A percentile compares a stretch with the other conserved stretches of the same genome.
These are phyloP conservation scores for Aix galericulata DNA, from an alignment of 2,113 vertebrate species.

Conservation along the genomic window DNA sequence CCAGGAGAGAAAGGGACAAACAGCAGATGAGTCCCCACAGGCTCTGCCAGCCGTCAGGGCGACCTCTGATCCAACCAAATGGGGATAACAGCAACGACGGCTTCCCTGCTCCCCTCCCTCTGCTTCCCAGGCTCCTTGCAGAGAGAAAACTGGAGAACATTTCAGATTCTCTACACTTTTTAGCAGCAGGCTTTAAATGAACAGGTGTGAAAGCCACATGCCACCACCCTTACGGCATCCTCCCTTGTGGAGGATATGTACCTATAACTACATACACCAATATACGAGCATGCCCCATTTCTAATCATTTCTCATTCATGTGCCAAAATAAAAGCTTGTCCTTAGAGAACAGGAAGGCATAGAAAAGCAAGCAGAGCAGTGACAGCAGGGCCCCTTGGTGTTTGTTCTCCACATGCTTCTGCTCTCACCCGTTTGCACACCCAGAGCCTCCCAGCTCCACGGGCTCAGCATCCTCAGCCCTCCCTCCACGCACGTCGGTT, in stretches of 20 bases:
- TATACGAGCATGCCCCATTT: not conserved
- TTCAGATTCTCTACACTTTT: not conserved
- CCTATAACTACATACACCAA: too few relatives aligned
- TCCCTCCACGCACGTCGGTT: rapidly evolving
- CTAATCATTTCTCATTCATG: not conserved
- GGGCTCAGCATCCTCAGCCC: not conserved
- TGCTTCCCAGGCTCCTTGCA: not conserved
- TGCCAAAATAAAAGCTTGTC: not conserved
- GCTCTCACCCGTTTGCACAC: rapidly evolving
- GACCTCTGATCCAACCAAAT: not conserved
- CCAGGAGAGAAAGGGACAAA: not conserved
- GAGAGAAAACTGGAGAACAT: not conserved
- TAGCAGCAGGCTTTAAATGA: not conserved
- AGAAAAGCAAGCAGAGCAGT: not conserved
- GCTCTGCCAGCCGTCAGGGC: not conserved
- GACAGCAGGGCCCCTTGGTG: not conserved
- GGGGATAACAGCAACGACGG: not conserved
- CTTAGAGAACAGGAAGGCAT: not conserved
- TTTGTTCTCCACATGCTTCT: too few relatives aligned
- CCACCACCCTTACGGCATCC: not conserved
- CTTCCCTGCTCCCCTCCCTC: not conserved
- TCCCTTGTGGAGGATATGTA: not conserved
- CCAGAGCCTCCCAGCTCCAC: rapidly evolving
- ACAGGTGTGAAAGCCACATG: not conserved
- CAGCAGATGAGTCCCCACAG: not conserved